Evolutionary conservation across 2,888 invertebrate species (phyloP).

Genomic region (Hyposoter didymator): DNA sequence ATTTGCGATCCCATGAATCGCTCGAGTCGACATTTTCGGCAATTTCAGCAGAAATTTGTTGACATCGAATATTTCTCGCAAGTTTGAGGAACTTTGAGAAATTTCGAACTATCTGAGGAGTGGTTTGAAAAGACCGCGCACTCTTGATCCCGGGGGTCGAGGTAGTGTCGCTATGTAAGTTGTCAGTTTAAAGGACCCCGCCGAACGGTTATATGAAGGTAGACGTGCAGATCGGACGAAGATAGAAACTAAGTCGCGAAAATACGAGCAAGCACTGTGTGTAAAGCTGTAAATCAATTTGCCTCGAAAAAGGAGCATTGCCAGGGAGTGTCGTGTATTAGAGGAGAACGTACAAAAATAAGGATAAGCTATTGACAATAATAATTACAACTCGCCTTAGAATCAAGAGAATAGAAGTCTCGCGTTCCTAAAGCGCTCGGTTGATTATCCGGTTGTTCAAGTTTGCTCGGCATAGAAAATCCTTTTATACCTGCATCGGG

Average conservation of each 20-base stretch:
- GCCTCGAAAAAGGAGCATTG: conserved; percentile 3
- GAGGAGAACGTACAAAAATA: conserved; percentile 4
- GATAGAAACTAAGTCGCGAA: neutral
- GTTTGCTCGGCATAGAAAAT: conserved; percentile 4
- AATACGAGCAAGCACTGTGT: conserved; percentile 15
- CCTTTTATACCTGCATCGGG: conserved; percentile 20
- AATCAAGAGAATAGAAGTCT: neutral
- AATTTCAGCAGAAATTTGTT: too few species aligned
- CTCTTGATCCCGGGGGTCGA: too few species aligned
- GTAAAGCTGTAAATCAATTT: conserved; percentile 38
- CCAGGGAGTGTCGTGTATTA: neutral
- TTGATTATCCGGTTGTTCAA: conserved; percentile 10
- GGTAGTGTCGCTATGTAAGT: neutral
- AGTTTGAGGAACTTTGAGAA: neutral
- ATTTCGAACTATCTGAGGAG: neutral
- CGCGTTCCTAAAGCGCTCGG: neutral
- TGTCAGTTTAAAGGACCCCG: neutral
- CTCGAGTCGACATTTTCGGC: too few species aligned
- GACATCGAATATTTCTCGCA: too few species aligned
- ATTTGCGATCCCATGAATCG: too few species aligned
- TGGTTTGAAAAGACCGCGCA: neutral
- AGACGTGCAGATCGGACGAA: neutral
- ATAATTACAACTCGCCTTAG: conserved; percentile 23
- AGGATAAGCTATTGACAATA: conserved; percentile 33
- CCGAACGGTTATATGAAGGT: neutral